phyloP scores from a whole-genome alignment of 2,888 invertebrate genomes.

The Agapostemon virescens region DNA sequence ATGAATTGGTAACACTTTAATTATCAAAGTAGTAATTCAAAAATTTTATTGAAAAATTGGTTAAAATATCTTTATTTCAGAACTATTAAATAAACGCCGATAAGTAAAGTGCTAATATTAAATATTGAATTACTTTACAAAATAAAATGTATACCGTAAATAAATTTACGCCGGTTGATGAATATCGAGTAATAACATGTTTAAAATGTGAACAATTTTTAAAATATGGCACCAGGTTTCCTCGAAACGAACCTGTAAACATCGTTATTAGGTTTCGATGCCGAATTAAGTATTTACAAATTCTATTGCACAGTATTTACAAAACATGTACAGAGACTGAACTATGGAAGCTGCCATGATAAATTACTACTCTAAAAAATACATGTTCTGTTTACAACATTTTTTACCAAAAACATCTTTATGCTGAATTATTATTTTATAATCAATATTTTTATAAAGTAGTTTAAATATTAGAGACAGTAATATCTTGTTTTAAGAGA shows the following conservation, averaged over 20 bases:
- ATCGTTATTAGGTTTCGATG: conserved; percentile 56
- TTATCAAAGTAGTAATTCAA: not conserved
- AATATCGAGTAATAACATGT: conserved; percentile 54
- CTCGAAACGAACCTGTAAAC: conserved; percentile 45
- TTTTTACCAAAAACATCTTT: not conserved
- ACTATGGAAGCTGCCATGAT: conserved; percentile 59
- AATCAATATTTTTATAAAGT: conserved; percentile 1
- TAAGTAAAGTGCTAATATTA: not conserved
- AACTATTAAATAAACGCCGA: not conserved
- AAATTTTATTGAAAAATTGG: not conserved
- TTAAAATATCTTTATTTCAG: not conserved
- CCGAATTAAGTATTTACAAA: conserved; percentile 7
- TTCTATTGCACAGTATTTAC: not conserved
- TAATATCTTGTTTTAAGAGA: not conserved
- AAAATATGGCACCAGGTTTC: conserved; percentile 39
- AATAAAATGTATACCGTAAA: conserved; percentile 65
- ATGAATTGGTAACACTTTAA: not conserved
- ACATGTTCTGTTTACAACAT: not conserved
- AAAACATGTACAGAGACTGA: not conserved
- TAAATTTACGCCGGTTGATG: conserved; percentile 68
- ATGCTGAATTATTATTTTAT: not conserved
- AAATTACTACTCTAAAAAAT: conserved; percentile 46
- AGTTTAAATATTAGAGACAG: not conserved
- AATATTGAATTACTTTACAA: not conserved
- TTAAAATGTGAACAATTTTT: conserved; percentile 44